phyloP scores from a whole-genome alignment of 2,888 invertebrate genomes.

The Exocentrus adspersus region DNA sequence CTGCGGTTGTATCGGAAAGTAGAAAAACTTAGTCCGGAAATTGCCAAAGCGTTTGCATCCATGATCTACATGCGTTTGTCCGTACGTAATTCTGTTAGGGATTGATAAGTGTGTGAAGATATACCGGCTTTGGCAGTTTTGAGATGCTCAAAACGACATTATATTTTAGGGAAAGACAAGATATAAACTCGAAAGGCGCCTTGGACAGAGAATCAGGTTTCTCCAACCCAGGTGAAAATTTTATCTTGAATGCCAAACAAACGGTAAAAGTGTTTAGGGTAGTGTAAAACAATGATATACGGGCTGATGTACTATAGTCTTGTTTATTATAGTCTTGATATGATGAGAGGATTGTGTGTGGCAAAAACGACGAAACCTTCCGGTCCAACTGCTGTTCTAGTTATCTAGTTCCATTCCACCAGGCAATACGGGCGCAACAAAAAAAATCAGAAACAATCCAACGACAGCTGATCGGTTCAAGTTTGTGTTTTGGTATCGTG shows the following conservation, averaged over 20 bases:
- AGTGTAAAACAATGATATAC: too few relatives aligned
- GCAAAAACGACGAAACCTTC: conserved; percentile 22
- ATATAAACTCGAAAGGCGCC: too few relatives aligned
- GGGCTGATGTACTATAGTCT: too few relatives aligned
- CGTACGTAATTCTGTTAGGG: neutral
- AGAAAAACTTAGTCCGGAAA: conserved; percentile 31
- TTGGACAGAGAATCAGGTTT: too few relatives aligned
- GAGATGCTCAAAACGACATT: too few relatives aligned
- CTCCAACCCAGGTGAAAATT: too few relatives aligned
- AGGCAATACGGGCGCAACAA: conserved; percentile 15
- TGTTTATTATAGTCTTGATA: neutral
- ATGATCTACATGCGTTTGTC: conserved; percentile 28
- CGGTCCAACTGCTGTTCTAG: conserved; percentile 18
- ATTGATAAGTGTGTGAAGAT: neutral
- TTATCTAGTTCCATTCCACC: too few relatives aligned
- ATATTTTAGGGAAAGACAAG: too few relatives aligned
- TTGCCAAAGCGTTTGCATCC: conserved; percentile 20
- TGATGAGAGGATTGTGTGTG: neutral
- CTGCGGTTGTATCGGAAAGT: conserved; percentile 13
- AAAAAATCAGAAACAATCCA: conserved; percentile 22
- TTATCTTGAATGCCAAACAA: too few relatives aligned
- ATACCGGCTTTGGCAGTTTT: too few relatives aligned
- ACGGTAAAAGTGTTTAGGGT: too few relatives aligned
- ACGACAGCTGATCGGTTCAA: conserved; percentile 21
- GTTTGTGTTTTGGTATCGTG: conserved; percentile 34